Percentiles rank a stretch among this genome's conserved stretches.
phyloP scores from a whole-genome alignment of 1,140 invertebrate genomes.

The Arctopsyche grandis region DNA sequence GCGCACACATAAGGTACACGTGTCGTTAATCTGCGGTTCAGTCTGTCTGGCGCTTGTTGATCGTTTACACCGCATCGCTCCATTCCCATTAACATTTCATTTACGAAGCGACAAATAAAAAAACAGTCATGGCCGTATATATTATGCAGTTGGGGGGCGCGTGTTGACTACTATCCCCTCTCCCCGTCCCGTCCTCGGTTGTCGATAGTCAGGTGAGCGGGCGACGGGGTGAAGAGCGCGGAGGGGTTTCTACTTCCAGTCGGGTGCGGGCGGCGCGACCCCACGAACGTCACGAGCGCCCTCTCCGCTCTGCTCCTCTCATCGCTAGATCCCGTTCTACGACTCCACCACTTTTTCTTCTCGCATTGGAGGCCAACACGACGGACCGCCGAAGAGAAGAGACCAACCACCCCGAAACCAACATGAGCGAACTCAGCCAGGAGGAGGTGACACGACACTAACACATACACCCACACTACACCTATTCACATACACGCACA shows the following conservation, averaged over 20 bases:
- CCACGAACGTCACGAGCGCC: not conserved
- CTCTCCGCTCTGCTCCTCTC: not conserved
- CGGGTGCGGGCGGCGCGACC: not conserved
- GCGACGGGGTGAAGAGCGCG: not conserved
- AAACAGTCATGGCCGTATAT: too few relatives aligned
- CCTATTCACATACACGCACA: not conserved
- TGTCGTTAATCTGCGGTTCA: too few relatives aligned
- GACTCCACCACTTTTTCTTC: not conserved
- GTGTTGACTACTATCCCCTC: too few relatives aligned
- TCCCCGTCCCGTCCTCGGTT: not conserved
- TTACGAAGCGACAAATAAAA: too few relatives aligned
- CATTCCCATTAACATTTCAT: too few relatives aligned
- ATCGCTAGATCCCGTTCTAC: not conserved
- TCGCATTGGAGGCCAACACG: too few relatives aligned
- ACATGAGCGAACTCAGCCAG: conserved; percentile 80
- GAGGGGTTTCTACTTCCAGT: not conserved
- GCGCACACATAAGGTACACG: too few relatives aligned
- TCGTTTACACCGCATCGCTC: too few relatives aligned
- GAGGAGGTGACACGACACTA: conserved; percentile 76
- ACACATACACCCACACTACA: not conserved
- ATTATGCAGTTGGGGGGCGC: too few relatives aligned
- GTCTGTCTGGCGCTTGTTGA: too few relatives aligned
- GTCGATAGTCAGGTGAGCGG: conserved; percentile 1
- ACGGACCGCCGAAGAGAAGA: not conserved
- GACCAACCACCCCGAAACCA: too few relatives aligned